Conservation (phyloP, 1,140 invertebrate genomes). For the Lithobius niger region DNA sequence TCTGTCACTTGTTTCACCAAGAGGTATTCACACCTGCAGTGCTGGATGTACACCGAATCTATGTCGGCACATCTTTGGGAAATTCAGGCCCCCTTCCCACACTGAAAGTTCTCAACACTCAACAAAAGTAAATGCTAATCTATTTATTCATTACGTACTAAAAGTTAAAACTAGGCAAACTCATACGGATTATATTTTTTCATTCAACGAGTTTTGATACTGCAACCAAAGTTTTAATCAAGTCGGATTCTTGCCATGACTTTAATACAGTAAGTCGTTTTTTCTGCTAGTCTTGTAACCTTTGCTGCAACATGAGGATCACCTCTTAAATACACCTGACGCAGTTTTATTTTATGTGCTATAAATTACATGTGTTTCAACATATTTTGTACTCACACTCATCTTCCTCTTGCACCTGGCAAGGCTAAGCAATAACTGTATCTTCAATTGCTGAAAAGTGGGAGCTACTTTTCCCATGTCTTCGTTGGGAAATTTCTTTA, state of each 20-base stretch:
- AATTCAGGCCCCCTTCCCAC: too few species aligned
- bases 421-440: conserved; percentile 78
- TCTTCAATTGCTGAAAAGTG: conserved; percentile 69
- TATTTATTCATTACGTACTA: too few species aligned
- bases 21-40: too few species aligned
- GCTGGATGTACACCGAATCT: too few species aligned
- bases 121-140: too few species aligned
- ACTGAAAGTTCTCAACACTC: too few species aligned
- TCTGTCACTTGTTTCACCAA: too few species aligned
- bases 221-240: neutral
- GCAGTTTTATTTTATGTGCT: neutral
- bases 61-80: too few species aligned
- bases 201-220: neutral
- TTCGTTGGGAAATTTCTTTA: conserved; percentile 69
- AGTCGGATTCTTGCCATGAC: neutral
- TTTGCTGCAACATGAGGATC: neutral
- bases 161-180: too few species aligned
- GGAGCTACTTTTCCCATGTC: conserved; percentile 32
- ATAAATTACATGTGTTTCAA: neutral
- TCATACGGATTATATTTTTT: too few species aligned
- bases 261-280: neutral
- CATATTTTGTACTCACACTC: conserved; percentile 52
- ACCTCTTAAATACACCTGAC: neutral
- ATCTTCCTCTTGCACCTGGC: conserved; percentile 85
- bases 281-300: neutral